Percentiles rank a stretch among this genome's conserved stretches.
These are phyloP conservation scores for Acrocephalus kingi DNA, from an alignment of 2,113 vertebrate genomes.

Conservation along the genomic window DNA sequence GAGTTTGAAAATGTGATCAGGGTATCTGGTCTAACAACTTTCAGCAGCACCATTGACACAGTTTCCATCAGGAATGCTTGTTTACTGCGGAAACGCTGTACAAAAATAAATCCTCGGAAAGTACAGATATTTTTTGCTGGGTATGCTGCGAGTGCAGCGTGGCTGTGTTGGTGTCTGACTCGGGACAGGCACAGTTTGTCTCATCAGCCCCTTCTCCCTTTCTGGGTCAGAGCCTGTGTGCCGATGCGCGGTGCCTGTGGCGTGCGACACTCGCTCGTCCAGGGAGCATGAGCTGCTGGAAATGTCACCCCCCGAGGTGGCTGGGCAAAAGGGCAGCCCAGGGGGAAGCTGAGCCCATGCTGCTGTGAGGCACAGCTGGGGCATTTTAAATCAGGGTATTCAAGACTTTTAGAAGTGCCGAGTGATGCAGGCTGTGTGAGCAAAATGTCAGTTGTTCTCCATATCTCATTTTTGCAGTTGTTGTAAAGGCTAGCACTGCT, in stretches of 20 bases:
- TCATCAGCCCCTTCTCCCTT: neutral
- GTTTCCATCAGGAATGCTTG: neutral
- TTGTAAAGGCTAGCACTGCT: neutral
- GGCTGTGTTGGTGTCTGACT: neutral
- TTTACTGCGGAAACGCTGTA: neutral
- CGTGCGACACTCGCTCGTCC: rapidly evolving
- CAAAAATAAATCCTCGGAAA: neutral
- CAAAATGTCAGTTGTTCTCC: neutral
- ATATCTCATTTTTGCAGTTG: neutral
- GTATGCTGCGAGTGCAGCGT: neutral
- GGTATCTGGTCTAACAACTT: neutral
- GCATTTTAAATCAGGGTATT: neutral
- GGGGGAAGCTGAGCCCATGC: neutral
- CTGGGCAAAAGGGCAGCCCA: neutral
- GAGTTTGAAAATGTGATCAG: neutral
- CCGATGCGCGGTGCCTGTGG: neutral
- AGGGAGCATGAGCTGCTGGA: neutral
- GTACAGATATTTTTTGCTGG: neutral
- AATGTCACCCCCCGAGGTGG: neutral
- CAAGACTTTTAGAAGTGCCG: neutral
- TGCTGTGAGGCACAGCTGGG: neutral
- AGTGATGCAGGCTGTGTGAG: neutral
- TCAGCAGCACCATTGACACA: neutral
- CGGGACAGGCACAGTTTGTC: neutral
- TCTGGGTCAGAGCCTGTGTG: neutral